Evolutionary conservation across 2,888 invertebrate species (phyloP).

Genomic region (Escarpia spicata): DNA sequence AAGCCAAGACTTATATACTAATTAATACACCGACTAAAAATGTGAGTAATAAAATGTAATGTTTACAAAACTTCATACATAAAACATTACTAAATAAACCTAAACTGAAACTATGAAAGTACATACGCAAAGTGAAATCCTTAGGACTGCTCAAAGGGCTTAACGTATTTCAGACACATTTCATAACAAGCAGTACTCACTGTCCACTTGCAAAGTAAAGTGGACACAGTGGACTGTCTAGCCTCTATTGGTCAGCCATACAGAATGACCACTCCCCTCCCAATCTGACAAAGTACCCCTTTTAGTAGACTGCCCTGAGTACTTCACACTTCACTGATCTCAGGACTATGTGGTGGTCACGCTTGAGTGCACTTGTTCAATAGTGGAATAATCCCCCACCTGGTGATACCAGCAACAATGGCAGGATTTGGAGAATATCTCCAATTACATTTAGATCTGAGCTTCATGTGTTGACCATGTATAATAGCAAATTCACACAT

Average conservation of each 20-base stretch:
- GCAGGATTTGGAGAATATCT: background rate
- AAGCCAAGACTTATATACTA: too few species aligned
- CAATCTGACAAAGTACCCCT: background rate
- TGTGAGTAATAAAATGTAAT: too few species aligned
- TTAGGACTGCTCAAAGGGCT: too few species aligned
- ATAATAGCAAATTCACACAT: background rate
- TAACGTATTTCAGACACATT: too few species aligned
- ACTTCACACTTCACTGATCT: background rate
- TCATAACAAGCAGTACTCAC: too few species aligned
- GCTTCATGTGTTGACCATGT: background rate
- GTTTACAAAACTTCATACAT: too few species aligned
- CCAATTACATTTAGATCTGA: background rate
- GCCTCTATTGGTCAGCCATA: background rate
- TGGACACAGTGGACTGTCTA: background rate
- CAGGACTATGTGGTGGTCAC: background rate
- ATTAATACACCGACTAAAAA: too few species aligned
- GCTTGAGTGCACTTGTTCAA: background rate
- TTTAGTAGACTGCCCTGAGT: background rate
- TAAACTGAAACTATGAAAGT: too few species aligned
- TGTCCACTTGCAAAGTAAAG: background rate
- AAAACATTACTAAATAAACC: too few species aligned
- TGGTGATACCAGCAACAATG: background rate
- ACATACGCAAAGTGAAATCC: too few species aligned
- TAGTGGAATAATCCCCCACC: background rate
- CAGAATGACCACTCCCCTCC: background rate